phyloP scores from a whole-genome alignment of 2,113 vertebrate genomes.

The Sterrhoptilus dennistouni region DNA sequence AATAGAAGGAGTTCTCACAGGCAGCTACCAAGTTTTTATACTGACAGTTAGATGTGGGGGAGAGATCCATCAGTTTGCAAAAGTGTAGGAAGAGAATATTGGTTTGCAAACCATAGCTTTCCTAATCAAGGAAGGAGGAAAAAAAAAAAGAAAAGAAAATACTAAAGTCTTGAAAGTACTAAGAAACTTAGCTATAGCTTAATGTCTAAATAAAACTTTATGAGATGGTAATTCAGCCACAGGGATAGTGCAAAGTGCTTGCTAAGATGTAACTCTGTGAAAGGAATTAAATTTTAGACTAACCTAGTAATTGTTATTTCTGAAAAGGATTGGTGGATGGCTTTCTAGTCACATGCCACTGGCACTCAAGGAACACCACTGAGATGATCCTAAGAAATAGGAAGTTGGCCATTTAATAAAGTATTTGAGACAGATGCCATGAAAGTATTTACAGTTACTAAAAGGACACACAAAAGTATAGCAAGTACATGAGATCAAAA shows the following conservation, averaged over 20 bases:
- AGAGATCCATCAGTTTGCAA: neutral
- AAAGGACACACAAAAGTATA: neutral
- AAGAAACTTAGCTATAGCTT: neutral
- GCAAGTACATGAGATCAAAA: neutral
- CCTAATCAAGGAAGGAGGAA: neutral
- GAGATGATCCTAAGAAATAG: neutral
- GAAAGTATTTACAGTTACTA: neutral
- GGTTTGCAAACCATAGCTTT: neutral
- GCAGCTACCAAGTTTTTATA: neutral
- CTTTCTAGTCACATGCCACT: neutral
- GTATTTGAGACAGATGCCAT: neutral
- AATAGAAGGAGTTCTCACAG: neutral
- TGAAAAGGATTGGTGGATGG: neutral
- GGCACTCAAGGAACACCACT: neutral
- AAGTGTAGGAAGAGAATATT: neutral
- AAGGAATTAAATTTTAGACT: neutral
- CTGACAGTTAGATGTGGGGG: neutral
- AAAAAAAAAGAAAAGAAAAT: neutral
- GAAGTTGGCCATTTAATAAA: neutral
- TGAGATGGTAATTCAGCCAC: neutral
- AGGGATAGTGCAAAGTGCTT: neutral
- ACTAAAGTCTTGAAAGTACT: neutral
- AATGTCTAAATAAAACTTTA: neutral
- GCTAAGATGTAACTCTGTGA: neutral
- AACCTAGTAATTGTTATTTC: neutral